These are phyloP conservation scores for Gari tellinella DNA, from an alignment of 2,888 invertebrate genomes.

Conservation along the genomic window DNA sequence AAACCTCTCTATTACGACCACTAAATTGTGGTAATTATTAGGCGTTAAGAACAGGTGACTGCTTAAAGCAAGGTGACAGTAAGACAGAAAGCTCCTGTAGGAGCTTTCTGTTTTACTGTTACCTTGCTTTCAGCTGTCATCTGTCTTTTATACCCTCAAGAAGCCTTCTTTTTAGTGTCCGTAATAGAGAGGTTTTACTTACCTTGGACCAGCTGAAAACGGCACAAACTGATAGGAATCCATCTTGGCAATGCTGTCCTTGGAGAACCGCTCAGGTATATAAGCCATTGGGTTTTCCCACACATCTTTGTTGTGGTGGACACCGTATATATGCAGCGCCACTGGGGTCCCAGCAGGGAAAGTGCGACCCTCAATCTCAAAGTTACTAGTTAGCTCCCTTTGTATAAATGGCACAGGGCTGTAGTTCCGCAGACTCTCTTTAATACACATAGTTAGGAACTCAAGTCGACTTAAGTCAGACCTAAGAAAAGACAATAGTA, in stretches of 20 bases:
- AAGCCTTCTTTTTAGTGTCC: too few relatives aligned
- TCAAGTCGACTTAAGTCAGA: conserved; percentile 72
- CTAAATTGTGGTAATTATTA: too few relatives aligned
- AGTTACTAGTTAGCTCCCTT: conserved; percentile 67
- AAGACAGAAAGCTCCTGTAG: too few relatives aligned
- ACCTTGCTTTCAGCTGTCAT: too few relatives aligned
- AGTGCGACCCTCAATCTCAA: conserved; percentile 69
- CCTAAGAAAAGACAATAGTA: too few relatives aligned
- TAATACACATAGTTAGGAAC: conserved; percentile 79
- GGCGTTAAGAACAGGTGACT: too few relatives aligned
- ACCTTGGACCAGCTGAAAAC: conserved; percentile 63
- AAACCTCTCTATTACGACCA: too few relatives aligned
- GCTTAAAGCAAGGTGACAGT: too few relatives aligned
- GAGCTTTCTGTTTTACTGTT: too few relatives aligned
- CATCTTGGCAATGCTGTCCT: conserved; percentile 46
- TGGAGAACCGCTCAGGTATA: conserved; percentile 54
- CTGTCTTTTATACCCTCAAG: too few relatives aligned
- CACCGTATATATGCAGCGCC: conserved; percentile 62
- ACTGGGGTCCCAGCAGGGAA: conserved; percentile 69
- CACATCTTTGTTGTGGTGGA: conserved; percentile 68
- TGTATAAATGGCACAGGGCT: conserved; percentile 75
- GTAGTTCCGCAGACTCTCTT: conserved; percentile 76
- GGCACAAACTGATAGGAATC: conserved; percentile 59
- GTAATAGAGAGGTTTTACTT: too few relatives aligned
- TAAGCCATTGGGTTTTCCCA: conserved; percentile 57